Percentiles rank a stretch among this genome's conserved stretches.
These are phyloP conservation scores for Sinopyrophorus schimmeli DNA, from an alignment of 2,888 invertebrate species.

Conservation along the genomic window DNA sequence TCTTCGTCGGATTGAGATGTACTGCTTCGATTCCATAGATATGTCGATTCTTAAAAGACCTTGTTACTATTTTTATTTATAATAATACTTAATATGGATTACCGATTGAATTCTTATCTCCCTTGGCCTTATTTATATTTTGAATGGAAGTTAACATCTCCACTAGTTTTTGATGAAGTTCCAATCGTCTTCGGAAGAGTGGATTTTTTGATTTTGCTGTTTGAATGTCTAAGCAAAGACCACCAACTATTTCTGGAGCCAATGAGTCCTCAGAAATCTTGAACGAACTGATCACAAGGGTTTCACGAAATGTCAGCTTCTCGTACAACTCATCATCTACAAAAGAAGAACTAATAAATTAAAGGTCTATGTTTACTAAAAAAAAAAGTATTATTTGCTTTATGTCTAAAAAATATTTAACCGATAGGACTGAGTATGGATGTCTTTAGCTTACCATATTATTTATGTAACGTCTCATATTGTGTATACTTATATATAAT, in stretches of 20 bases:
- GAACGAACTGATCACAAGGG: constrained; percentile 59
- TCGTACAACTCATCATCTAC: constrained; percentile 58
- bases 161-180: constrained; percentile 39
- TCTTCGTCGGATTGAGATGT: constrained; percentile 9
- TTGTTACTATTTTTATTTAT: not conserved
- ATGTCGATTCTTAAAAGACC: not conserved
- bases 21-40: too few species aligned
- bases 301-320: constrained; percentile 61
- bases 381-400: too few species aligned
- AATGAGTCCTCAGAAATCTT: constrained; percentile 41
- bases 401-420: too few species aligned
- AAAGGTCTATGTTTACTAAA: too few species aligned
- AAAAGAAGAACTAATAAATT: constrained; percentile 25
- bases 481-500: too few species aligned
- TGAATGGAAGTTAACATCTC: constrained; percentile 41
- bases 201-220: constrained; percentile 46
- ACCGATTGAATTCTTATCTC: not conserved
- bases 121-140: not conserved
- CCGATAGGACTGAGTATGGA: too few species aligned
- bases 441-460: too few species aligned
- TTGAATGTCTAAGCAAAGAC: constrained; percentile 57
- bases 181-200: constrained; percentile 35
- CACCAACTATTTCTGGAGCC: constrained; percentile 43
- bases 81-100: not conserved
- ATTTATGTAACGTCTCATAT: too few species aligned